Evolutionary conservation across 2,113 vertebrate species (phyloP), one percentile per base, ranked within the genome.

Genomic region (Marmota monax): DNA sequence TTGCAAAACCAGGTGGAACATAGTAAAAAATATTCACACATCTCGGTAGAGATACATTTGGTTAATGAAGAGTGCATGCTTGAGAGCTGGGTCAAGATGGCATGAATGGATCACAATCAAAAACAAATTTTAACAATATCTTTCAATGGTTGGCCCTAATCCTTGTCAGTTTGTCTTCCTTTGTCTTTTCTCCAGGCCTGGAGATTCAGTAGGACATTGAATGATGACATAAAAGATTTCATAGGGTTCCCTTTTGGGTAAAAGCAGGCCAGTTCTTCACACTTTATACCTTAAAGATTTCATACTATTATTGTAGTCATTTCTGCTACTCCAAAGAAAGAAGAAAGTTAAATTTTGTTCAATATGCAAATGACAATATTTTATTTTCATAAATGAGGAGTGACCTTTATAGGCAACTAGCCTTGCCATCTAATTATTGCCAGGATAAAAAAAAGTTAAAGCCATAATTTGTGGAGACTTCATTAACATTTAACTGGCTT

Each of bases 361-460:
- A 53, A 18, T 58, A 86, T 70, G 74, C 20, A 72, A 92, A 84
- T 73, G 56, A 87, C 32, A 73, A 11, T 96, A 91, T 96, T 96
- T 95, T 96, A 94, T 97, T 97, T 96, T 97, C 85, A 74, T 93
- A 93, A 94, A 84, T 96, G 70, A 79, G 58, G 32, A 91, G 51
- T 93, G 90, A 93, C 94, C 94, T 97, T 98, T 96, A 70, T 93
- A 84, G 83, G 76, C 86, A 95, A n/a, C 69, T 97, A 83, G 69
- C 12, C 48, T 93, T 93, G 48, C 93, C 82, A 45, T 79, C 45
- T 94, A 87, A 80, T 97, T 96, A 95, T 93, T 83, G 29, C 92
- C 32, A 89, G n/a, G 32, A 51, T 34, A 51, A 77, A 45, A 79
- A 61, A 67, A 89, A 16, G 58, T 8, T 4, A 83, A 67, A 91